These are phyloP conservation scores for Gorsachius magnificus DNA, from an alignment of 2,797 vertebrate genomes.

Conservation along the genomic window DNA sequence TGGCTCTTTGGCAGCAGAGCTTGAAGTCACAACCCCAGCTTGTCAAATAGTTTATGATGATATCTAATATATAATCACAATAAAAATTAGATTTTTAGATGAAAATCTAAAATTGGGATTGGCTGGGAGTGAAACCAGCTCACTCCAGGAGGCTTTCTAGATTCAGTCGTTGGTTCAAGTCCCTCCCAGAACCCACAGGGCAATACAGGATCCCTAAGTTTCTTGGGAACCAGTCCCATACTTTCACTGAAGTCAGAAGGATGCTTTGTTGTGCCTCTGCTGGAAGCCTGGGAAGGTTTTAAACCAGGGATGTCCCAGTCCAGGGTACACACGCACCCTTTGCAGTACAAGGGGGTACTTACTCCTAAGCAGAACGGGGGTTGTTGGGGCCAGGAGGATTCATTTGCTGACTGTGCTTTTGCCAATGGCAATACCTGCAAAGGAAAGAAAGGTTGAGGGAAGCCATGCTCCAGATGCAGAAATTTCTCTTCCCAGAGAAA, in stretches of 20 bases:
- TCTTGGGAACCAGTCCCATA: not conserved
- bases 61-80: not conserved
- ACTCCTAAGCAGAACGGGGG: fast-evolving
- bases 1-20: slow-evolving; percentile 19
- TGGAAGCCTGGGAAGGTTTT: not conserved
- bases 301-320: not conserved
- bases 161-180: not conserved
- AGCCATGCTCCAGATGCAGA: not conserved
- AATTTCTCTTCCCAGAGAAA: not conserved
- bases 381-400: not conserved
- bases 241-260: not conserved
- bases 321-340: not conserved
- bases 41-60: slow-evolving; percentile 1
- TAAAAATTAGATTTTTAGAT: slow-evolving; percentile 4
- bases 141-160: slow-evolving; percentile 19
- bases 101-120: slow-evolving; percentile 16
- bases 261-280: not conserved
- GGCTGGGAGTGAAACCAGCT: not conserved
- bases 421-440: fast-evolving
- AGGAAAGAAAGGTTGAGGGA: not conserved
- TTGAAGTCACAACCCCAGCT: not conserved
- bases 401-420: not conserved
- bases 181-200: not conserved
- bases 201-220: not conserved
- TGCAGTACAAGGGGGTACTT: not conserved